phyloP scores from a whole-genome alignment of 2,113 vertebrate species.

The Origma solitaria region DNA sequence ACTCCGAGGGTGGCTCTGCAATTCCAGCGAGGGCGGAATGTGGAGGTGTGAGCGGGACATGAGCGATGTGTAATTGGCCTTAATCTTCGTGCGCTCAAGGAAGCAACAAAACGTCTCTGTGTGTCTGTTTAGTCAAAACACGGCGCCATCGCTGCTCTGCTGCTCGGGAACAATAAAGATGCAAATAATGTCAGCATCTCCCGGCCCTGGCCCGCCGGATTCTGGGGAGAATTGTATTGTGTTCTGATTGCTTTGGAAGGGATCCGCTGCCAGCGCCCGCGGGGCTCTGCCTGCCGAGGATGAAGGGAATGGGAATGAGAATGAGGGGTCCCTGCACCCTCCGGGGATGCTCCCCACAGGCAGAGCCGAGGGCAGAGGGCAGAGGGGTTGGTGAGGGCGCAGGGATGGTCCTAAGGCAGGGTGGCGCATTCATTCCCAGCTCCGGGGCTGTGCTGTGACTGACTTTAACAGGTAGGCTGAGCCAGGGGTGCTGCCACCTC shows the following conservation, averaged over 20 bases:
- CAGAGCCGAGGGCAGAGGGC: neutral
- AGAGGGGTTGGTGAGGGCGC: neutral
- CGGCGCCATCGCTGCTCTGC: neutral
- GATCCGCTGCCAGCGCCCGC: neutral
- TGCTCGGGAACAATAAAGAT: conserved; percentile 34
- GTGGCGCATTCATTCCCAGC: neutral
- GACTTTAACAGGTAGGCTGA: neutral
- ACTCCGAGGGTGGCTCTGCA: neutral
- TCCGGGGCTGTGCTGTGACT: neutral
- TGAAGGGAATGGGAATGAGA: neutral
- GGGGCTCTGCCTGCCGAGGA: neutral
- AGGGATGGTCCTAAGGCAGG: neutral
- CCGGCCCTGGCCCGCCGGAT: neutral
- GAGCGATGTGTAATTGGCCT: neutral
- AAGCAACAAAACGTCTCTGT: conserved; percentile 7
- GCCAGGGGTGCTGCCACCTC: neutral
- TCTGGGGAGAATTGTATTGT: neutral
- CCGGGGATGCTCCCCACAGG: neutral
- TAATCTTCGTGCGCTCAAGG: conserved; percentile 26
- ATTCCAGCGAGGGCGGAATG: neutral
- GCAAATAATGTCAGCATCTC: conserved; percentile 7
- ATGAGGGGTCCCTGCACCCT: neutral
- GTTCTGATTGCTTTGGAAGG: neutral
- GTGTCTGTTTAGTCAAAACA: conserved; percentile 2
- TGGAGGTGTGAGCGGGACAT: neutral